Evolutionary conservation across 2,797 vertebrate species (phyloP), one percentile per base, ranked within the genome.

Genomic region (Microchirus variegatus): DNA sequence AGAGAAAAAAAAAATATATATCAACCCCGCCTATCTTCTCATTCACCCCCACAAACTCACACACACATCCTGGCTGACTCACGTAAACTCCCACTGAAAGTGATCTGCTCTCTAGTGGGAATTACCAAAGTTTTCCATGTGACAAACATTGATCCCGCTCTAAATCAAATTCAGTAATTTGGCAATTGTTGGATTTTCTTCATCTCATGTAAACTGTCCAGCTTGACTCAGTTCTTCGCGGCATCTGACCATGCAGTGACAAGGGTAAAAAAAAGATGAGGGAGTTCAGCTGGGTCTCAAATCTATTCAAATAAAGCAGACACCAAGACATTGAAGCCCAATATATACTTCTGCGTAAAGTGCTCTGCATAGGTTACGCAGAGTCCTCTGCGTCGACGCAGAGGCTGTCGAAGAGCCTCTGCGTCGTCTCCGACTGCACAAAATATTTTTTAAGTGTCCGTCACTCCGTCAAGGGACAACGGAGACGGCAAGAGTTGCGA

Each of bases 11-110:
- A 46, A 4, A 37, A 13, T n/a, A n/a, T n/a, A n/a, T n/a, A 31
- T 41, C 13, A 63, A 53, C 79, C 73, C 77, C 86, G 71, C 89
- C 86, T 52, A 54, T 44, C 49, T 5, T 16, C 58, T 59, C 59
- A 45, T 67, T 73, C 79, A 62, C 67, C 37, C 76, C 62, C 69
- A 65, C 82, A 80, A 36, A 72, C 72, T 76, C 63, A 35, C 68
- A 80, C 68, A 80, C 73, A 81, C 50, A 86, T 81, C 81, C 80
- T 38, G 70, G 59, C 84, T 89, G 87, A 90, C 65, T 88, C 84
- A 90, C 61, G 51, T 26, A 16, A 70, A 81, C 49, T 70, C 63
- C 37, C 63, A 69, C 44, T 66, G 66, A 83, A 85, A 78, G 56
- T 3, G 38, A 58, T 60, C 45, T 12, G 9, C 16, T 41, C 47